Conservation (phyloP, 2,797 vertebrate genomes). For the Epinephelus coioides region DNA sequence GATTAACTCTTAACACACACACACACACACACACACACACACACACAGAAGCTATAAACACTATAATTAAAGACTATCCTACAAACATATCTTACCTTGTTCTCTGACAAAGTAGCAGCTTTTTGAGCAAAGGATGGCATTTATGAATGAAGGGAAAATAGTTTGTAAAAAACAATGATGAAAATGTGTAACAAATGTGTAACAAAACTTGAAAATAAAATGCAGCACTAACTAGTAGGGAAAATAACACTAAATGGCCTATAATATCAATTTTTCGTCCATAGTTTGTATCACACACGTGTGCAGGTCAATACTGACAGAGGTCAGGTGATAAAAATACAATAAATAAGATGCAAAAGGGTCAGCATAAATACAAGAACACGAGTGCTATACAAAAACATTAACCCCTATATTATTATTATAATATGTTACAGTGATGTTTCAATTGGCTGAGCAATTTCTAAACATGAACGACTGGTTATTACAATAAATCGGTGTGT, state of each 20-base stretch:
- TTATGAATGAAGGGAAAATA: not conserved
- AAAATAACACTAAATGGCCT: too few relatives aligned
- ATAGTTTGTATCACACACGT: not conserved
- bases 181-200: too few relatives aligned
- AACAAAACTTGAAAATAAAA: too few relatives aligned
- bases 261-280: too few relatives aligned
- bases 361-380: too few relatives aligned
- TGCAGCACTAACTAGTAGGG: too few relatives aligned
- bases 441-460: not conserved
- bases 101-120: slow-evolving; percentile 69
- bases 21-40: slow-evolving; percentile 5
- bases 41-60: slow-evolving; percentile 35
- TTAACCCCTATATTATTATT: too few relatives aligned
- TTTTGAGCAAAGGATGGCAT: slow-evolving; percentile 30
- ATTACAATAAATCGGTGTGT: not conserved
- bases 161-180: not conserved
- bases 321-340: too few relatives aligned
- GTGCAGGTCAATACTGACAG: too few relatives aligned
- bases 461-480: not conserved
- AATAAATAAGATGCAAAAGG: too few relatives aligned
- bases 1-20: slow-evolving; percentile 56
- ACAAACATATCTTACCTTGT: slow-evolving; percentile 76
- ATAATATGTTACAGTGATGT: too few relatives aligned
- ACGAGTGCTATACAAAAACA: too few relatives aligned
- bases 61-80: slow-evolving; percentile 31